Evolutionary conservation across 2,888 invertebrate species (phyloP).

Genomic region (Coenonympha arcania): DNA sequence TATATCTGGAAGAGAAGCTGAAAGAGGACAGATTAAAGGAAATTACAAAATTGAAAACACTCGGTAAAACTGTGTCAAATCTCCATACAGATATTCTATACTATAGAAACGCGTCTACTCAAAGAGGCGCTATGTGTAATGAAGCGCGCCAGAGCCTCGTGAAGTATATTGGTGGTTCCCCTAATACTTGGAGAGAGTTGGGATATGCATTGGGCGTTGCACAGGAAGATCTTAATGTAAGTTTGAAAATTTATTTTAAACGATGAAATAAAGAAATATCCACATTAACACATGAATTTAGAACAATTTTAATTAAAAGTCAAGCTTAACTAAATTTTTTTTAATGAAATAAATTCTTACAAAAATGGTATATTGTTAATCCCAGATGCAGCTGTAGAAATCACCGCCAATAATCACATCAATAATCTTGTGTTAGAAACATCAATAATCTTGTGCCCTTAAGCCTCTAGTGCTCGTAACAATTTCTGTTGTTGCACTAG

Average conservation of each 20-base stretch:
- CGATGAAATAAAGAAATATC: too few relatives aligned
- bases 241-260: conserved; percentile 31
- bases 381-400: too few relatives aligned
- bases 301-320: too few relatives aligned
- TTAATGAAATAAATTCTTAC: too few relatives aligned
- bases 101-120: conserved; percentile 55
- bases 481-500: too few relatives aligned
- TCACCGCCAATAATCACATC: too few relatives aligned
- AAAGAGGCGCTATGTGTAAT: conserved; percentile 54
- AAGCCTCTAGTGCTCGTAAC: too few relatives aligned
- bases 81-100: conserved; percentile 60
- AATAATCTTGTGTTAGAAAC: too few relatives aligned
- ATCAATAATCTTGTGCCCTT: too few relatives aligned
- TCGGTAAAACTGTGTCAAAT: conserved; percentile 57
- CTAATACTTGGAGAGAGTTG: conserved; percentile 59
- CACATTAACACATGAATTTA: too few relatives aligned
- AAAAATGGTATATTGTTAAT: too few relatives aligned
- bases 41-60: conserved; percentile 46
- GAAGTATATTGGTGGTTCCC: conserved; percentile 57
- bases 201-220: conserved; percentile 52
- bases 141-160: conserved; percentile 58
- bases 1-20: conserved; percentile 51
- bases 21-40: conserved; percentile 52
- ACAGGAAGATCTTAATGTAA: conserved; percentile 61
- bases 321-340: too few relatives aligned